Percentiles rank a stretch among this genome's conserved stretches.
Evolutionary conservation across 2,797 vertebrate genomes (phyloP).

Genomic region (Anguilla megastoma): DNA sequence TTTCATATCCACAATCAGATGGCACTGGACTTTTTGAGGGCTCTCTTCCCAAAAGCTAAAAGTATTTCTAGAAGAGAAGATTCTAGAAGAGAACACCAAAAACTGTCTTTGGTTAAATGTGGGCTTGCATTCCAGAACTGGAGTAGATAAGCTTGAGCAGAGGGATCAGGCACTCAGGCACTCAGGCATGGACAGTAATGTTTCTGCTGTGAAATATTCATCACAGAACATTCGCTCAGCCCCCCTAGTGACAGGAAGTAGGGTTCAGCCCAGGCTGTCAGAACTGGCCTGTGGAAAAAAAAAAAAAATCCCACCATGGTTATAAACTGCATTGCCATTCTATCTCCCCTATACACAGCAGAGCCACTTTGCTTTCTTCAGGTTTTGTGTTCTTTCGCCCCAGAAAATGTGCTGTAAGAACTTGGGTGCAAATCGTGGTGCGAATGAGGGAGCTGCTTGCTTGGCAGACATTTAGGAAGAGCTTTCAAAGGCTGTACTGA

Average conservation of each 20-base stretch:
- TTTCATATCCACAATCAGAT: not conserved
- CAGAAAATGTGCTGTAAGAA: not conserved
- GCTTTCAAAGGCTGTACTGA: not conserved
- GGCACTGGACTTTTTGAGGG: not conserved
- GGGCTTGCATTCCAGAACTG: not conserved
- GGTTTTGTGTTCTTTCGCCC: not conserved
- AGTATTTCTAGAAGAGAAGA: not conserved
- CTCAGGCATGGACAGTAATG: not conserved
- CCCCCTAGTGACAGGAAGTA: conserved; percentile 9
- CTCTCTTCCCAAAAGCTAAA: not conserved
- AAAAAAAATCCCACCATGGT: not conserved
- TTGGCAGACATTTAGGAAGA: not conserved
- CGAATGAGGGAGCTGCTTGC: not conserved
- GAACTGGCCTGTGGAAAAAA: not conserved
- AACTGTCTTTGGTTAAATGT: not conserved
- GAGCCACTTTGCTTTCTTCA: not conserved
- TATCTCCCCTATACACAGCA: not conserved
- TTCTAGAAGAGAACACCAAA: not conserved
- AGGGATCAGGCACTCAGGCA: not conserved
- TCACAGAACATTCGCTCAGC: conserved; percentile 5
- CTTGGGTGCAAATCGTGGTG: not conserved
- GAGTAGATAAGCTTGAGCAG: not conserved
- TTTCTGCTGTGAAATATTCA: conserved; percentile 3
- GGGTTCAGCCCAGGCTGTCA: conserved; percentile 13
- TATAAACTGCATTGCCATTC: not conserved